Evolutionary conservation across 2,113 vertebrate genomes (phyloP).

Genomic region (Notothenia coriiceps): DNA sequence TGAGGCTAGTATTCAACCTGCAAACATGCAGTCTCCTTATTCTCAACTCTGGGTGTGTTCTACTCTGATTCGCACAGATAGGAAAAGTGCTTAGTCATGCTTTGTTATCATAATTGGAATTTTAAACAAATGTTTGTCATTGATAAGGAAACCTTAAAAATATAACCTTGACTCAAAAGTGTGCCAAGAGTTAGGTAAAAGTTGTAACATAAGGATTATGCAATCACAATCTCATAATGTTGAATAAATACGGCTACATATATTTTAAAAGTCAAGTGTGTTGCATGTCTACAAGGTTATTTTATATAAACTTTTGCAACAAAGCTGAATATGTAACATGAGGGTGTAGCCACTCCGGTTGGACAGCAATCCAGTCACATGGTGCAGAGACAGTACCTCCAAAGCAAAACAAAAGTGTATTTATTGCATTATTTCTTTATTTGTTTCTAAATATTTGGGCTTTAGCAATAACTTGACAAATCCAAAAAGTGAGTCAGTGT

Average conservation of each 20-base stretch:
- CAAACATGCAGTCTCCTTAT: not conserved
- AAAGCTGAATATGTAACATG: not conserved
- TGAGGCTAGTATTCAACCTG: not conserved
- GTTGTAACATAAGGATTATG: not conserved
- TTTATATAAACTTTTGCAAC: not conserved
- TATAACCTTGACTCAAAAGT: too few species aligned
- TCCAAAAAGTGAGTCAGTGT: not conserved
- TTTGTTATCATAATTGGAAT: not conserved
- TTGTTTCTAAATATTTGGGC: not conserved
- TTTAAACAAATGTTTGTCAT: not conserved
- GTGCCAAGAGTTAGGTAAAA: too few species aligned
- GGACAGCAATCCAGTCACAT: slow-evolving; percentile 7
- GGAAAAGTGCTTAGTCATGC: not conserved
- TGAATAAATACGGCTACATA: not conserved
- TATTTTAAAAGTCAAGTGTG: not conserved
- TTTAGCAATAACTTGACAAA: not conserved
- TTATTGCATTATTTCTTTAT: too few species aligned
- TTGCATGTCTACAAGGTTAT: not conserved
- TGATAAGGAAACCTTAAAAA: not conserved
- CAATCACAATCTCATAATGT: not conserved
- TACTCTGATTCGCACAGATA: too few species aligned
- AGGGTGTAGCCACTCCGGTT: slow-evolving; percentile 4
- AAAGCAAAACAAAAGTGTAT: too few species aligned
- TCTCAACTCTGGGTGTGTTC: too few species aligned
- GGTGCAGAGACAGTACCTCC: not conserved